These are phyloP conservation scores for Myathropa florea DNA, from an alignment of 2,888 invertebrate genomes.

Conservation along the genomic window DNA sequence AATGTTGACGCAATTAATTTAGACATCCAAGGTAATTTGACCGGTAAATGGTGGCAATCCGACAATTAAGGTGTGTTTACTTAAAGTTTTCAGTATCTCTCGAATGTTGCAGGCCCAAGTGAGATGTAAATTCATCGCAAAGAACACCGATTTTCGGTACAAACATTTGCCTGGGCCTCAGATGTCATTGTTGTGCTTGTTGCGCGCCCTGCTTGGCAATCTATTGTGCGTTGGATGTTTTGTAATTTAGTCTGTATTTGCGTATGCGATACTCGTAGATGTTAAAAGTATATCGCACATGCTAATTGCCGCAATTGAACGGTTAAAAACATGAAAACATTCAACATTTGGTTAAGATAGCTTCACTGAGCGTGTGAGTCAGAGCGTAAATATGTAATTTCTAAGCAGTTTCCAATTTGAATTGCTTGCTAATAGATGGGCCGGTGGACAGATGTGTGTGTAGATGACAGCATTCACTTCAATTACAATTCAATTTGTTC, in stretches of 20 bases:
- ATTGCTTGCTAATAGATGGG: constrained; percentile 43
- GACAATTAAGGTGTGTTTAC: not conserved
- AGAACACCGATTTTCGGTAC: constrained; percentile 1
- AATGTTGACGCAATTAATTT: constrained; percentile 62
- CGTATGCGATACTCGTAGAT: constrained; percentile 41
- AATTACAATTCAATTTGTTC: constrained; percentile 52
- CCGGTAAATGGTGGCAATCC: constrained; percentile 51
- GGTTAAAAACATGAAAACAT: constrained; percentile 41
- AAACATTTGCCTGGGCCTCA: constrained; percentile 3
- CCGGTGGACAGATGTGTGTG: not conserved
- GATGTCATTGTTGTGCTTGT: not conserved
- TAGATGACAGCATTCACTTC: constrained; percentile 10
- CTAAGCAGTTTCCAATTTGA: constrained; percentile 32
- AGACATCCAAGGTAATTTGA: constrained; percentile 52
- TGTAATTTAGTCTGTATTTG: constrained; percentile 41
- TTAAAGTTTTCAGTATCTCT: not conserved
- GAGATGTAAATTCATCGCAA: constrained; percentile 17
- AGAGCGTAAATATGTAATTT: constrained; percentile 1
- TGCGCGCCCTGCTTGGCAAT: constrained; percentile 25
- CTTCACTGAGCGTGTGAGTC: constrained; percentile 17
- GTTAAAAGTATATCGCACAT: constrained; percentile 59
- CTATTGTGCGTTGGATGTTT: constrained; percentile 47
- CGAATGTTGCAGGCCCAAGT: not conserved
- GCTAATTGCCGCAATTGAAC: constrained; percentile 65
- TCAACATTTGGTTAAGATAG: not conserved